These are phyloP conservation scores for Periophthalmodon schlosseri DNA, from an alignment of 2,113 vertebrate genomes.

Conservation along the genomic window DNA sequence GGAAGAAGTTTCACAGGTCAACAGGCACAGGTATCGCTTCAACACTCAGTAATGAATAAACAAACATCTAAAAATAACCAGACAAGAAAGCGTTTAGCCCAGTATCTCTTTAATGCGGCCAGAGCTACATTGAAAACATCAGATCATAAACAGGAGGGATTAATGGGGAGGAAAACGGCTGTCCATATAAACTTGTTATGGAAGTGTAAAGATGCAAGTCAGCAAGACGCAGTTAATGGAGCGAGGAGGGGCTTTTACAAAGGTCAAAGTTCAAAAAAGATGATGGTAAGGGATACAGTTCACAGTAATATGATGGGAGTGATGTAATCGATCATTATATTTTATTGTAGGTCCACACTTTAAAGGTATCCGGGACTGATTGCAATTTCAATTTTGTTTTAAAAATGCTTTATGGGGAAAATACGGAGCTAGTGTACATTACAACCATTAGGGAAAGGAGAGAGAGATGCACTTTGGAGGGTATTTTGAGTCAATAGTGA, in stretches of 20 bases:
- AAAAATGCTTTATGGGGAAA: not conserved
- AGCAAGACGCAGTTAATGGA: not conserved
- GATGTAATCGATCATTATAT: not conserved
- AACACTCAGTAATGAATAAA: conserved; percentile 5
- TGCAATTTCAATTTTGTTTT: not conserved
- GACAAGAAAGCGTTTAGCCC: not conserved
- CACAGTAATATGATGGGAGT: not conserved
- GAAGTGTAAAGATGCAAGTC: not conserved
- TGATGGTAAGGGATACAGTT: not conserved
- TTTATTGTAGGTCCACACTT: not conserved
- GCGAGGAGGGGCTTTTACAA: not conserved
- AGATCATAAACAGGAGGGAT: conserved; percentile 3
- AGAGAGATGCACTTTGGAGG: not conserved
- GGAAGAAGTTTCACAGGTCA: conserved; percentile 21
- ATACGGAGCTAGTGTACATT: not conserved
- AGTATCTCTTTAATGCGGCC: not conserved
- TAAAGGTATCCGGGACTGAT: not conserved
- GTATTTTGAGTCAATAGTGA: not conserved
- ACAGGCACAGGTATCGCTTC: conserved; percentile 7
- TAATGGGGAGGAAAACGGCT: conserved; percentile 7
- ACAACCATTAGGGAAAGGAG: not conserved
- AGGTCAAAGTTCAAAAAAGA: conserved; percentile 2
- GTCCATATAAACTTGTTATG: conserved; percentile 24
- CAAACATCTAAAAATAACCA: not conserved
- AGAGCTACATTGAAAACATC: not conserved